Conservation (phyloP, 2,888 invertebrate species). For the Eupeodes luniger region DNA sequence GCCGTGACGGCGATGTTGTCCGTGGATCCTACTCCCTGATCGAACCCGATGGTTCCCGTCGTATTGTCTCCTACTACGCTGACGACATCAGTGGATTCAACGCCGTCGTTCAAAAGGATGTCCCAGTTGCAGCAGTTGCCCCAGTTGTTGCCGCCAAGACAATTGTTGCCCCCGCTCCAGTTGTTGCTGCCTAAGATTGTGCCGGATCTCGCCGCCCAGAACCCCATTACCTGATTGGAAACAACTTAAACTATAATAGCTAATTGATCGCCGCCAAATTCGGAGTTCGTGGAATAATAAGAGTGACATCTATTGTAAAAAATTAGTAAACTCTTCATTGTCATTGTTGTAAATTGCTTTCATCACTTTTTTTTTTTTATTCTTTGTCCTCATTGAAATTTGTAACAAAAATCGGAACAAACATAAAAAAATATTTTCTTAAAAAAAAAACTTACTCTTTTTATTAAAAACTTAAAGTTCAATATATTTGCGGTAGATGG, state of each 20-base stretch:
- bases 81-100: conserved; percentile 85
- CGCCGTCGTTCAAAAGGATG: conserved; percentile 84
- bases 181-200: conserved; percentile 71
- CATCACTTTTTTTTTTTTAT: conserved; percentile 64
- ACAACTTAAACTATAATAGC: conserved; percentile 48
- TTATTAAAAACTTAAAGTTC: not conserved
- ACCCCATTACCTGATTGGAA: conserved; percentile 40
- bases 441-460: conserved; percentile 77
- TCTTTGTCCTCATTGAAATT: conserved; percentile 55
- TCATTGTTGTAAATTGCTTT: conserved; percentile 77
- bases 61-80: conserved; percentile 85
- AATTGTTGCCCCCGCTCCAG: conserved; percentile 79
- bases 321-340: conserved; percentile 76
- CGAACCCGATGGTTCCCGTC: conserved; percentile 85
- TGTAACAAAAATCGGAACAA: conserved; percentile 53
- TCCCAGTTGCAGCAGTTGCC: conserved; percentile 84
- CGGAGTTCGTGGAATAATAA: conserved; percentile 79
- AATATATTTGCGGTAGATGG: not conserved
- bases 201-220: conserved; percentile 50
- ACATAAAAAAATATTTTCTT: conserved; percentile 68
- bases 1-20: conserved; percentile 85
- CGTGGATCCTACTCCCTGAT: conserved; percentile 85
- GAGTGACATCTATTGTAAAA: conserved; percentile 82
- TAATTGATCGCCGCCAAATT: conserved; percentile 74
- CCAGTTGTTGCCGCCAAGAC: conserved; percentile 78